A percentile compares a stretch with the other conserved stretches of the same genome.
Evolutionary conservation across 2,113 vertebrate species (phyloP).

Genomic region (Pteruthius melanotis): DNA sequence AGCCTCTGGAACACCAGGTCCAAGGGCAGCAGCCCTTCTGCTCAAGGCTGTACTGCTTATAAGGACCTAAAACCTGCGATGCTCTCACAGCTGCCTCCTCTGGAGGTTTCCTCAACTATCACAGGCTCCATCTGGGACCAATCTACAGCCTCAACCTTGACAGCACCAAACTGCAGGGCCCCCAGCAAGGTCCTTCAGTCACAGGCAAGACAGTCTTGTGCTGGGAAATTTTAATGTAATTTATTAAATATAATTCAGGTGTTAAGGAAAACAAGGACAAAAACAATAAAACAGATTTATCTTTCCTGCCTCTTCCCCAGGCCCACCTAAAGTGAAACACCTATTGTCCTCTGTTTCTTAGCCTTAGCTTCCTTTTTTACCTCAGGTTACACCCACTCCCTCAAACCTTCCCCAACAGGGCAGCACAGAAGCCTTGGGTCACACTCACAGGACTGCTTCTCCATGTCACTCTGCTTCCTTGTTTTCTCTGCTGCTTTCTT

Average conservation of each 20-base stretch:
- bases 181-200: neutral
- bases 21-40: neutral
- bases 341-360: neutral
- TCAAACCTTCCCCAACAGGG: neutral
- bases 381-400: neutral
- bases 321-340: neutral
- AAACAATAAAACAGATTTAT: neutral
- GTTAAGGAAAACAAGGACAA: neutral
- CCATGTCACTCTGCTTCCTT: neutral
- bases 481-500: neutral
- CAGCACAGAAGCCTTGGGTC: neutral
- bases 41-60: neutral
- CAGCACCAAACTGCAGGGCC: neutral
- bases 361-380: neutral
- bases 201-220: neutral
- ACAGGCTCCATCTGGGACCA: neutral
- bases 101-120: neutral
- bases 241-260: neutral
- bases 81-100: neutral
- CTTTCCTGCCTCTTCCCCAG: neutral
- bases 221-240: neutral
- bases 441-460: neutral
- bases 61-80: neutral
- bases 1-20: neutral
- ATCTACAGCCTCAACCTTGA: neutral